These are phyloP conservation scores for Synanthedon vespiformis DNA, from an alignment of 2,888 invertebrate genomes.

Conservation along the genomic window DNA sequence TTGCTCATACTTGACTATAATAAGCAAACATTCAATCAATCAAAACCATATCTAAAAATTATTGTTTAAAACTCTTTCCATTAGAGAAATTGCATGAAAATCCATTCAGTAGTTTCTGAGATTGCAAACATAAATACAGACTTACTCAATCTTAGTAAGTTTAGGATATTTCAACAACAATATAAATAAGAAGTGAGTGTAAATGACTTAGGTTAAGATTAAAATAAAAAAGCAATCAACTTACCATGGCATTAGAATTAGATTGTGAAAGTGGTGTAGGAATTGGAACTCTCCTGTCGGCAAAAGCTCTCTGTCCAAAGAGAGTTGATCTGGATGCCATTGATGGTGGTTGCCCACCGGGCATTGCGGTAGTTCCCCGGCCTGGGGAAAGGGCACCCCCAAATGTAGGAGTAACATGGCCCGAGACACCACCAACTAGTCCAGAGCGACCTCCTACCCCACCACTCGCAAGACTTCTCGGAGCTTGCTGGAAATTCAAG, in stretches of 20 bases:
- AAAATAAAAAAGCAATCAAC: neutral
- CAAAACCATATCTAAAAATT: neutral
- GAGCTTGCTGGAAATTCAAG: conserved; percentile 90
- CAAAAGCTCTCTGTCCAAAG: conserved; percentile 84
- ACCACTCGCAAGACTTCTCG: conserved; percentile 87
- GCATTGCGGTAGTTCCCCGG: conserved; percentile 53
- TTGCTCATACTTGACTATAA: conserved; percentile 73
- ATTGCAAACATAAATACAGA: no score
- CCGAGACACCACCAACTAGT: conserved; percentile 79
- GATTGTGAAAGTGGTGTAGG: conserved; percentile 69
- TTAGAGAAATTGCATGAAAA: no score
- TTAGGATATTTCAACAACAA: no score
- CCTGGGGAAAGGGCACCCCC: conserved; percentile 62
- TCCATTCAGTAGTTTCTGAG: no score
- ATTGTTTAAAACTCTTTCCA: no score
- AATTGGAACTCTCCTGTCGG: conserved; percentile 80
- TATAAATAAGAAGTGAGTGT: no score
- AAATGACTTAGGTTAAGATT: no score
- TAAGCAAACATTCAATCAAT: neutral
- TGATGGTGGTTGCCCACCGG: conserved; percentile 65
- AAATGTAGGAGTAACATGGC: conserved; percentile 67
- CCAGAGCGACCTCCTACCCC: conserved; percentile 72
- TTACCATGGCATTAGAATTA: conserved; percentile 66
- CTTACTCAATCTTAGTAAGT: no score
- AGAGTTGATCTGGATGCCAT: conserved; percentile 74